Evolutionary conservation across 2,888 invertebrate species (phyloP), one percentile per base, ranked within the genome.

Genomic region (Sarcophaga variegata): DNA sequence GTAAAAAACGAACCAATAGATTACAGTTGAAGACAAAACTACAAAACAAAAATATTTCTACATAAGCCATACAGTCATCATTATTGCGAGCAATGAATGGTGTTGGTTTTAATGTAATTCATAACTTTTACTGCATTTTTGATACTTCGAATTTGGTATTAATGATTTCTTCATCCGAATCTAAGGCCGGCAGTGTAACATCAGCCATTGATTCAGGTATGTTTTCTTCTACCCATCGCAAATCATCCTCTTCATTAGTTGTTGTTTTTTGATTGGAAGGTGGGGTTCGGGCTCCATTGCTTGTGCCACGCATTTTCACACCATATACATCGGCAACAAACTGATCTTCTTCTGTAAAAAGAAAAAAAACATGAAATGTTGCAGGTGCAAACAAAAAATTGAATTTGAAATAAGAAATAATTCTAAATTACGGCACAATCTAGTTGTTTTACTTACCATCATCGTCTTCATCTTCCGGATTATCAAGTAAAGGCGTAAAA

Each of bases 181-280:
- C 94, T 92, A 97, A 93, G 91, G 97, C 93, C 90, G 96, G 94
- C 93, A 96, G 89, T 90, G 97, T 93, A 86, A 96, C 95, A 92
- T 97, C 97, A 83, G 95, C 95, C 88, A 96, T 94, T 12, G 96
- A 94, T 47, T 96, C 95, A 1, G 98, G 97, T 89, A 99, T 98
- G 93, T 99, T 97, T 90, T 98, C 98, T 92, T 99, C 98, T 8
- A 99, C 97, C 98, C 98, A 99, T 91, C 97, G 96, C 89, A 97
- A 93, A 91, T 97, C 97, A 90, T 97, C 96, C 90, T 97, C 97
- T 93, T 96, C 94, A 17, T 94, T 94, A 87, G 93, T 94, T 59
- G 93, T 93, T 17, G 88, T 89, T 14, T 91, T 88, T 88, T 92
- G 93, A 17, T 92, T 91, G 71, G 90, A 89, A 47, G 91, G 88